These are phyloP conservation scores for Conger conger DNA, from an alignment of 2,113 vertebrate genomes.

Conservation along the genomic window DNA sequence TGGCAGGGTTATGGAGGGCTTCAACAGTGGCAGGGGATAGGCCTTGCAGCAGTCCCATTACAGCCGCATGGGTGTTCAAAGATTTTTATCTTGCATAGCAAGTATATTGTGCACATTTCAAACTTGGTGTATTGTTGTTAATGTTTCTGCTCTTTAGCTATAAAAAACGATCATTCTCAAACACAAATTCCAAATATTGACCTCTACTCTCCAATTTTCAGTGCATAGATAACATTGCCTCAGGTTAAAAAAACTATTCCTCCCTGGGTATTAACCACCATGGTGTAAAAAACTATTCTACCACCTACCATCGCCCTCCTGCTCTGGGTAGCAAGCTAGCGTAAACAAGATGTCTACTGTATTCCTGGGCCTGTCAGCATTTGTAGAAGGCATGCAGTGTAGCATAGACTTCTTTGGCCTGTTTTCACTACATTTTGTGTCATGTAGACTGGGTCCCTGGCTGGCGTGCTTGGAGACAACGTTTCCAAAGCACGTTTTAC, in stretches of 20 bases:
- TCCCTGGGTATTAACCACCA: not conserved
- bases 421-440: not conserved
- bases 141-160: too few species aligned
- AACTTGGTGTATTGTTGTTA: not conserved
- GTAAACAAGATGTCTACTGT: not conserved
- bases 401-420: not conserved
- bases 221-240: not conserved
- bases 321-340: not conserved
- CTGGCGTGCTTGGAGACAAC: not conserved
- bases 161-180: too few species aligned
- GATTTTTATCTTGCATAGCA: not conserved
- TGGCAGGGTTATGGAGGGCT: not conserved
- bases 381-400: not conserved
- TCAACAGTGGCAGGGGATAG: not conserved
- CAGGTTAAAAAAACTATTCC: not conserved
- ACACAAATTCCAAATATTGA: too few species aligned
- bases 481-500: not conserved
- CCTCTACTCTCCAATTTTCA: not conserved
- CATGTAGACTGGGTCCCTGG: not conserved
- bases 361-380: not conserved
- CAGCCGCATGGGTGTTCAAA: not conserved
- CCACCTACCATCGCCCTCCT: not conserved
- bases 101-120: not conserved
- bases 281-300: not conserved
- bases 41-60: not conserved